Base-by-base conservation (phyloP, 2,888 invertebrate genomes). In the Pediacus dermestoides region DNA sequence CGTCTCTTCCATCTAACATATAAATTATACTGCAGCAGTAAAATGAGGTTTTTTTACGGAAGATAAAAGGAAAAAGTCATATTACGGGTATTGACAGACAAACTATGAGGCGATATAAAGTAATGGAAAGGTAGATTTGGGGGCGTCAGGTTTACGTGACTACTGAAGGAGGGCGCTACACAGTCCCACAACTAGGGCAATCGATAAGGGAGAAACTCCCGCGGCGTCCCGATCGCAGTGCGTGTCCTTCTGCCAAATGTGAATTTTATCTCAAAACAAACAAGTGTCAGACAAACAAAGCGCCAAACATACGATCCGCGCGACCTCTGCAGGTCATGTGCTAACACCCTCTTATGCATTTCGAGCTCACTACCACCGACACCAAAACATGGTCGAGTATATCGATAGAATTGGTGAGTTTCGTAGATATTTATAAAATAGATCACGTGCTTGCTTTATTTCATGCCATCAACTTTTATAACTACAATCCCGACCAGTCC, bases 161-260 rank as follows among this genome's bases (percentile, higher is more conserved):
- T 15, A 37, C 37, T 39, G 44, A 44, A 45, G 28, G 58, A 55
- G 58, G 60, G 61, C 60, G 57, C 59, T 57, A 51, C 55, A 71
- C 70, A 70, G 68, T 70, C 70, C 70, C 72, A 73, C 75, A 77
- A 77, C 76, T 77, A 75, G 77, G 77, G 74, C 77, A 76, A 78
- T 78, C 77, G 77, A 78, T 78, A 77, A 28, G 62, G 32, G 49
- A 51, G 49, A 65, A 60, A 55, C 56, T 57, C 60, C 64, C 64
- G 63, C 45, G 36, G 42, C 58, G 61, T 58, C 60, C 60, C 61
- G 61, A 48, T 68, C 70, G 71, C 70, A 72, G 72, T 70, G 72
- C 71, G 70, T 70, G 71, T 74, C 50, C 50, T 56, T 51, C 55
- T 52, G 52, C 55, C 58, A 56, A 62, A 60, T 58, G 55, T 53